Evolutionary conservation across 2,797 vertebrate species (phyloP), one percentile per base, ranked within the genome.

Genomic region (Poecile montanus): DNA sequence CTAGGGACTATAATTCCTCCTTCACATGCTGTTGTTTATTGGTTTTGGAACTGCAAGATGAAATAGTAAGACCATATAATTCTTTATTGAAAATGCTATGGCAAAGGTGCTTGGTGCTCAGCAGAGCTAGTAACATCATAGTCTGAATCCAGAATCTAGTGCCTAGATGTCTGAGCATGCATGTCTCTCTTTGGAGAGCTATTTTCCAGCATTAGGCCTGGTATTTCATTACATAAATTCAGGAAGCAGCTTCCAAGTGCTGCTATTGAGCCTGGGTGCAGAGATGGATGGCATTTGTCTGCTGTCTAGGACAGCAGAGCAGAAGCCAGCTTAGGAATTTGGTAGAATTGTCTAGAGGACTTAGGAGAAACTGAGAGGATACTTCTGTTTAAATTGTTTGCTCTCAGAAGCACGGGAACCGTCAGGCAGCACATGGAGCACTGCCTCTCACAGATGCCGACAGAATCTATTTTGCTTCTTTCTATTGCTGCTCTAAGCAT

Each of bases 381-480:
- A n/a, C 6, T 86, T 88, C 10, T 70, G 17, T 42, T 76, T 48
- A 45, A 90, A 63, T 73, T 56, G 10, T 75, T 84, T 77, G 14
- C 7, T 81, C n/a, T 93, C 56, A 79, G 85, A 72, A 86, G 34
- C 30, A 29, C 2, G 11, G 68, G 42, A 87, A 34, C 38, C 3
- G 3, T 48, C 78, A 92, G 58, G 11, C 38, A 81, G 66, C 47
- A 34, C 36, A 21, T 79, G 74, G 85, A 81, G 32, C 54, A 70
- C 27, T 48, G 44, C 26, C 38, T 68, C 47, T 56, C 78, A 26
- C 1, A 3, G 65, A 81, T 62, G 27, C 75, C 5, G 36, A 92
- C 84, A 75, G 30, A 40, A 94, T 93, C 85, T 91, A 16, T 85
- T 93, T 89, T 22, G 38, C 36, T 93, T 91, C 36, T 88, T 89